Evolutionary conservation across 2,113 vertebrate genomes (phyloP).

Genomic region (Sceloporus undulatus): DNA sequence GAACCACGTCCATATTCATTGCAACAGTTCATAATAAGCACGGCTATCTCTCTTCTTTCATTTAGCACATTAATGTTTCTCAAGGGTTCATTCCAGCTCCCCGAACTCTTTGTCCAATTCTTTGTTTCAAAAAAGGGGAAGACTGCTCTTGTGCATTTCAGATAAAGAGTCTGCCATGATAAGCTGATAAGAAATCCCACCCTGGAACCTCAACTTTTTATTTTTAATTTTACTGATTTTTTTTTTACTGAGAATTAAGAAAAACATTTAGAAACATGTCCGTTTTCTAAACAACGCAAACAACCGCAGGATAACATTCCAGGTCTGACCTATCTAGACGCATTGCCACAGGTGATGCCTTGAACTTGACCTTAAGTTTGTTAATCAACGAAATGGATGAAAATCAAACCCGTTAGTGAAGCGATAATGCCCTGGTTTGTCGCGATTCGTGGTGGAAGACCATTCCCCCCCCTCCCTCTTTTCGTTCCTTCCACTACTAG

Average conservation of each 20-base stretch:
- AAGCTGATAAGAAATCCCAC: conserved; percentile 20
- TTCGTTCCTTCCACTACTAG: neutral
- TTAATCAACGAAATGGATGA: conserved; percentile 67
- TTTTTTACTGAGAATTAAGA: no score
- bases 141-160: neutral
- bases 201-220: no score
- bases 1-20: neutral
- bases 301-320: neutral
- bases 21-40: neutral
- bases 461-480: no score
- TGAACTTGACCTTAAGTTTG: conserved; percentile 80
- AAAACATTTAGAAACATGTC: neutral
- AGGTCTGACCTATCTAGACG: conserved; percentile 56
- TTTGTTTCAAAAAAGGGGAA: neutral
- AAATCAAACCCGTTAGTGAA: neutral
- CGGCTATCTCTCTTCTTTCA: neutral
- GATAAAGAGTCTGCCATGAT: neutral
- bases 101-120: neutral
- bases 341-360: conserved; percentile 69
- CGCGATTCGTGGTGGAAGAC: neutral
- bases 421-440: neutral
- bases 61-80: neutral
- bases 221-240: no score
- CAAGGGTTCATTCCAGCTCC: neutral
- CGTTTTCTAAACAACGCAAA: neutral